Base-by-base conservation (phyloP, 2,113 vertebrate genomes). In the Paradoxurus hermaphroditus region DNA sequence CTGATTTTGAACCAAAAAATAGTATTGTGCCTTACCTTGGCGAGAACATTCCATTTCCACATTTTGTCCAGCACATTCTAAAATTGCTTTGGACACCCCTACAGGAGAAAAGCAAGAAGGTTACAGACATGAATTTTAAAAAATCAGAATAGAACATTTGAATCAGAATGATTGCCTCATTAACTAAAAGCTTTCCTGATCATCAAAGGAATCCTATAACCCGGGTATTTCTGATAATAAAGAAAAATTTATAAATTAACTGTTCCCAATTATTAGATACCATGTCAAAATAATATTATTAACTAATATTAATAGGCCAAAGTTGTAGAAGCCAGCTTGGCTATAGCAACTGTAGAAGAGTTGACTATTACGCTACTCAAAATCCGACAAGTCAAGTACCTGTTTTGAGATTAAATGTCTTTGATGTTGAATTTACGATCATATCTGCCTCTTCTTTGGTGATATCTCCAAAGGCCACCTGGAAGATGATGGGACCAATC, bases 11-110 rank as follows among this genome's bases (percentile, higher is more conserved):
- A 86, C 3, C 23, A 56, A 90, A 97, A 89, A 0, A 29, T 0
- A 68, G 19, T 65, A 59, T 2, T 90, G 65, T 86, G 59, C 95
- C 98, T 96, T 99, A 99, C 99, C 98, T 41, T 98, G 95, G 0
- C 0, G 53, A 95, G 72, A 29, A 93, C 99, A 99, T 91, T 99
- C 99, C 0, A 1, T 7, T 97, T 98, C 97, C 31, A 99, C 99
- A 81, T 92, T 34, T 39, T 31, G 91, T 94, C 99, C 99, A 91
- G 99, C 99, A 96, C 98, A 98, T 91, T 99, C 98, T 98, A 99
- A 98, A 98, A 99, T 99, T 84, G 99, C 99, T 98, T 98, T 99
- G 94, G 99, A 99, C 63, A 99, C 99, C 18, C 99, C 99, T 99
- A 67, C 21, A 65, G 81, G 87, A 96, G 92, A 95, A 88, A 97